Conservation (phyloP, 92 coral and sea anemone genomes). For the Hydrozoanthus gracilis region DNA sequence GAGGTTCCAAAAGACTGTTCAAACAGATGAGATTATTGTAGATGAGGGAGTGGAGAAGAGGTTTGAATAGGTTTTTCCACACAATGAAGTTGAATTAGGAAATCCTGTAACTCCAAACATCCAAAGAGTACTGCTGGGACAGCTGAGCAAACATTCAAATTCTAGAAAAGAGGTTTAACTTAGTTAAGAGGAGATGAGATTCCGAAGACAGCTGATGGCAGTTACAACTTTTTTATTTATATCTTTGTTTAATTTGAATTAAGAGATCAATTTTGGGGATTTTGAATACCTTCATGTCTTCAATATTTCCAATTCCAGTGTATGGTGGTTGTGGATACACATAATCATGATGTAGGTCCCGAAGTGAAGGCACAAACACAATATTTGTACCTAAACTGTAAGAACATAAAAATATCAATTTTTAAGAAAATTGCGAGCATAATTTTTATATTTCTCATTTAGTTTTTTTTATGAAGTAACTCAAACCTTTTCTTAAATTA, state of each 20-base stretch:
- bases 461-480: not conserved
- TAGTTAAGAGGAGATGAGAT: no score
- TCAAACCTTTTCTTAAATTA: not conserved
- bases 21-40: not conserved
- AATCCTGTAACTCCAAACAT: not conserved
- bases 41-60: not conserved
- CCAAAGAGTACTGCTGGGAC: no score
- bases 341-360: conserved; percentile 90
- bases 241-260: not conserved
- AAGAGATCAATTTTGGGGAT: not conserved
- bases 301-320: conserved; percentile 38
- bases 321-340: conserved; percentile 99
- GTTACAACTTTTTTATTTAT: no score
- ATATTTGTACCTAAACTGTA: conserved; percentile 77
- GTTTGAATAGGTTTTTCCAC: not conserved
- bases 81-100: not conserved
- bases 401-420: not conserved
- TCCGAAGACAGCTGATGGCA: no score
- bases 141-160: no score
- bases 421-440: not conserved
- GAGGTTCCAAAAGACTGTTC: not conserved
- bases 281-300: conserved; percentile 60
- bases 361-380: conserved; percentile 92
- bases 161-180: no score
- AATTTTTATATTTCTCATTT: no score